Conservation (phyloP, 2,113 vertebrate genomes). For the Alethe castanea region DNA sequence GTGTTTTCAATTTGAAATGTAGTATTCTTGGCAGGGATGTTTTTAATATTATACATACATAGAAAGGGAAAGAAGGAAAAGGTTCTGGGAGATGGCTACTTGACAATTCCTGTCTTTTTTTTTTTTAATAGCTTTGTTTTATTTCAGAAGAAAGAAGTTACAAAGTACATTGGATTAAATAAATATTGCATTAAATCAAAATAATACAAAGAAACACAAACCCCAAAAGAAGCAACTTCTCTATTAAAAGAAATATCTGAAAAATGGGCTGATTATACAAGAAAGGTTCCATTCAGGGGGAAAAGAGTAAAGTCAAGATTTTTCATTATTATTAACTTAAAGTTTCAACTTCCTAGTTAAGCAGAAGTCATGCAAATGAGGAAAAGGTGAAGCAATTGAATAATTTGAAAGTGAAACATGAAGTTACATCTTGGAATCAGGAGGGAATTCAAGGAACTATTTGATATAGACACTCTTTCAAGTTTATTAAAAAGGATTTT, state of each 20-base stretch:
- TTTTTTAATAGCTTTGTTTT: neutral
- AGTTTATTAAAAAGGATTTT: neutral
- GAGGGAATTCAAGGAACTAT: conserved; percentile 8
- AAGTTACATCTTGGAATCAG: neutral
- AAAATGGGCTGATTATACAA: neutral
- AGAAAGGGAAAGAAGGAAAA: neutral
- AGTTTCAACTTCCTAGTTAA: neutral
- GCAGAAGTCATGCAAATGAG: neutral
- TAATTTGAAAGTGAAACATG: conserved; percentile 4
- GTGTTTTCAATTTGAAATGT: neutral
- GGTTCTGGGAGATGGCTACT: neutral
- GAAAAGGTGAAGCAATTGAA: neutral
- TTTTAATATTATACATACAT: neutral
- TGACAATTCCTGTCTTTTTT: neutral
- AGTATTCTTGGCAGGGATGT: neutral
- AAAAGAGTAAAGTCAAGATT: neutral
- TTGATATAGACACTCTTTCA: neutral
- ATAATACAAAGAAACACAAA: neutral
- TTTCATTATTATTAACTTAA: neutral
- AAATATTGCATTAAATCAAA: neutral
- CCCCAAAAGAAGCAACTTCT: neutral
- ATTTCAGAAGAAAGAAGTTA: neutral
- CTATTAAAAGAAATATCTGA: neutral
- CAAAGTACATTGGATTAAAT: neutral
- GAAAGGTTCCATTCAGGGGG: neutral